phyloP scores from a whole-genome alignment of 2,797 vertebrate genomes.

The Stomatorhinus walkeri region DNA sequence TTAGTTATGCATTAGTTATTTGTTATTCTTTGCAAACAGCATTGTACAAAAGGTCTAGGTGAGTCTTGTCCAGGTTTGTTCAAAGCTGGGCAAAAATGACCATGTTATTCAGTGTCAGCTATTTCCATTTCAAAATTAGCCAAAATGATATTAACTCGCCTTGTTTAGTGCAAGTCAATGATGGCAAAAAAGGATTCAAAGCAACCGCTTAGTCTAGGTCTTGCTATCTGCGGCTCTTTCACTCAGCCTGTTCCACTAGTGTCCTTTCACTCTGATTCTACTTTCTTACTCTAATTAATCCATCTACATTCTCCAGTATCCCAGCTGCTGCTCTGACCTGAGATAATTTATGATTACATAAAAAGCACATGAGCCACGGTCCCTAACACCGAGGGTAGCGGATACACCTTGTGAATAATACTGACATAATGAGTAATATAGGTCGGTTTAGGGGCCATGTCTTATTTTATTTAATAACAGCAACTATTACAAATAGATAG shows the following conservation, averaged over 20 bases:
- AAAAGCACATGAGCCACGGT: not conserved
- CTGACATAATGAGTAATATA: not conserved
- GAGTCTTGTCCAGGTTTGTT: not conserved
- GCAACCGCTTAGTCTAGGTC: not conserved
- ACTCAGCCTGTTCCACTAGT: not conserved
- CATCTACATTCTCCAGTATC: not conserved
- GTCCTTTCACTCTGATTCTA: not conserved
- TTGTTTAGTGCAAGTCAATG: not conserved
- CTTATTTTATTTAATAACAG: conserved; percentile 11
- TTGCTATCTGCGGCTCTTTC: not conserved
- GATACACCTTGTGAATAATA: not conserved
- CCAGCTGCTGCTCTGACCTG: not conserved
- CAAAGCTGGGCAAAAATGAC: not conserved
- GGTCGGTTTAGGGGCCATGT: not conserved
- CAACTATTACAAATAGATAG: not conserved
- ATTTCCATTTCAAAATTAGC: not conserved
- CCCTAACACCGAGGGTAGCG: not conserved
- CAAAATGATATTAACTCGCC: not conserved
- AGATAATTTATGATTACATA: not conserved
- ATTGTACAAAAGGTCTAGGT: not conserved
- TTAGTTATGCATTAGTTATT: not conserved
- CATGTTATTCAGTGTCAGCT: not conserved
- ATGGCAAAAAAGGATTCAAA: not conserved
- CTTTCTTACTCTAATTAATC: not conserved
- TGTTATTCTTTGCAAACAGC: not conserved